Evolutionary conservation across 2,888 invertebrate species (phyloP).

Genomic region (Nemoura dubitans): DNA sequence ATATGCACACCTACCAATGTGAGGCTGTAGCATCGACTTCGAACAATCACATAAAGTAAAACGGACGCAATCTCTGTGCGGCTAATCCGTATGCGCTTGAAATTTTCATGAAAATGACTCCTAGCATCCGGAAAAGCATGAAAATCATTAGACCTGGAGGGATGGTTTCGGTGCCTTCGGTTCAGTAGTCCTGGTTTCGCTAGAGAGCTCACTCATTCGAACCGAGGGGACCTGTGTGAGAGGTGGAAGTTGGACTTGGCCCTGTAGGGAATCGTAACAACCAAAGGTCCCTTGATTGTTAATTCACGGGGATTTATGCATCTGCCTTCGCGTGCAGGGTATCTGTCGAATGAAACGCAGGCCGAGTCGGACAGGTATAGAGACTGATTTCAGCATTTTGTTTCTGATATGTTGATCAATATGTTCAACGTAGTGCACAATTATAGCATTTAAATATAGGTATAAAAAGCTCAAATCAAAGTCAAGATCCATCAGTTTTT

Average conservation of each 20-base stretch:
- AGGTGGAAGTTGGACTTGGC: background rate
- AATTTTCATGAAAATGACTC: conserved; percentile 3
- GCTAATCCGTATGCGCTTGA: background rate
- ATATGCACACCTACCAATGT: background rate
- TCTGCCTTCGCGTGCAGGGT: background rate
- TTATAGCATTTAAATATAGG: too few relatives aligned
- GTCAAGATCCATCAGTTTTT: too few relatives aligned
- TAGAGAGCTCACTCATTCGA: background rate
- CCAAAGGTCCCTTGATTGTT: background rate
- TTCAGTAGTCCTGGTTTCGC: background rate
- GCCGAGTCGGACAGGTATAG: too few relatives aligned
- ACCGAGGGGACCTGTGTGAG: background rate
- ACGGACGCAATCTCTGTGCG: background rate
- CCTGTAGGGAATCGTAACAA: background rate
- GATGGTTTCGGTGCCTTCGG: background rate
- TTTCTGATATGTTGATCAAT: too few relatives aligned
- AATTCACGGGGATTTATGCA: background rate
- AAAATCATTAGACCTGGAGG: background rate
- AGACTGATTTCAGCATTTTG: too few relatives aligned
- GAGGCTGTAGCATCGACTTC: background rate
- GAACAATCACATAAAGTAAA: background rate
- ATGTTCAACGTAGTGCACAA: too few relatives aligned
- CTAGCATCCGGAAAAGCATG: background rate
- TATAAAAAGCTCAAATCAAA: too few relatives aligned
- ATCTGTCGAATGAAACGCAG: too few relatives aligned